A percentile compares a stretch with the other conserved stretches of the same genome.
Conservation (phyloP, 2,888 invertebrate genomes). For the Latheticus oryzae region DNA sequence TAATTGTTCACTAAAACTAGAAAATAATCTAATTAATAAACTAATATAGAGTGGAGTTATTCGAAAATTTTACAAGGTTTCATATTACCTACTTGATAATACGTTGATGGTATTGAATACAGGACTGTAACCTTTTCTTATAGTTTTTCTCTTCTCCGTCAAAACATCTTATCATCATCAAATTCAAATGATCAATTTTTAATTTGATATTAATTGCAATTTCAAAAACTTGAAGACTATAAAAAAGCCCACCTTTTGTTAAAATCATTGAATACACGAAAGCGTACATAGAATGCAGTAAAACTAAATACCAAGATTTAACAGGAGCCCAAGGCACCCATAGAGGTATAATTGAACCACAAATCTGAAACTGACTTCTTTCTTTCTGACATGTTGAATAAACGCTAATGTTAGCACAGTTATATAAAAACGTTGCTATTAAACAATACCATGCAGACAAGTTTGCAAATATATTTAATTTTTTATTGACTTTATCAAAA, state of each 20-base stretch:
- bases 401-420: background rate
- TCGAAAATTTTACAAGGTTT: background rate
- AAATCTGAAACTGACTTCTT: background rate
- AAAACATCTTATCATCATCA: background rate
- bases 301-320: background rate
- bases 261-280: background rate
- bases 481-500: slow-evolving; percentile 11
- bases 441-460: background rate
- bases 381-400: background rate
- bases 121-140: background rate
- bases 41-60: background rate
- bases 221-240: slow-evolving; percentile 1
- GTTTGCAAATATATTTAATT: slow-evolving; percentile 1
- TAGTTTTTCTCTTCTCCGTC: background rate
- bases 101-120: background rate
- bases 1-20: no score
- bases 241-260: background rate
- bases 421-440: background rate
- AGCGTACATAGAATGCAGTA: background rate
- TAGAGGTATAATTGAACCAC: background rate
- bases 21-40: no score
- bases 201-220: background rate
- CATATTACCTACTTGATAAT: slow-evolving; percentile 5
- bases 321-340: slow-evolving; percentile 1
- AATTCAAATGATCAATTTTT: background rate